Evolutionary conservation across 1,140 invertebrate species (phyloP).

Genomic region (Achatina immaculata): DNA sequence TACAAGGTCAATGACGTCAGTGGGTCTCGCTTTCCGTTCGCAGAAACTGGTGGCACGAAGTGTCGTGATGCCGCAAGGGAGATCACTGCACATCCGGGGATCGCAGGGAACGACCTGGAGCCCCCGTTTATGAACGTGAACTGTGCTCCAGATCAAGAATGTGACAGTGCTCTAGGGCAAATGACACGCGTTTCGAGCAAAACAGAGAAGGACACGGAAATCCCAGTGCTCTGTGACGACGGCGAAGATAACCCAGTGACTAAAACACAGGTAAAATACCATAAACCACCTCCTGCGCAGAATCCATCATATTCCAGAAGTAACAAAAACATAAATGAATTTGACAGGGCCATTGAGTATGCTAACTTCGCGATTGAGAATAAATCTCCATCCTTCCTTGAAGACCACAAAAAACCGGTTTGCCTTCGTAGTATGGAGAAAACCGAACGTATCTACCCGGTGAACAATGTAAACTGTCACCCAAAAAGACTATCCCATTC

Average conservation of each 20-base stretch:
- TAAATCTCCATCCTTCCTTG: neutral
- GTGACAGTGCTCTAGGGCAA: neutral
- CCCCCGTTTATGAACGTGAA: too few relatives aligned
- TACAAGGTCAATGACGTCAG: too few relatives aligned
- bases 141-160: neutral
- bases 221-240: neutral
- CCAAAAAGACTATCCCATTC: slow-evolving; percentile 9
- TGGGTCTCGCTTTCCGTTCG: too few relatives aligned
- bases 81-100: too few relatives aligned
- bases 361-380: neutral
- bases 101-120: too few relatives aligned
- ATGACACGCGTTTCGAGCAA: neutral
- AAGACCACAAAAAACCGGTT: neutral
- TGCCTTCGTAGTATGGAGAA: neutral
- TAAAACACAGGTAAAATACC: neutral
- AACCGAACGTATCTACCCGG: neutral
- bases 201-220: neutral
- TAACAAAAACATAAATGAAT: neutral
- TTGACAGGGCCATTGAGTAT: neutral
- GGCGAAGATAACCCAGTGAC: neutral
- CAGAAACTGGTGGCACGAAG: too few relatives aligned
- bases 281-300: neutral
- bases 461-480: neutral
- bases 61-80: too few relatives aligned
- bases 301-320: neutral